Percentiles rank a stretch among this genome's conserved stretches.
Evolutionary conservation across 2,888 invertebrate species (phyloP).

Genomic region (Epinotia ramella): DNA sequence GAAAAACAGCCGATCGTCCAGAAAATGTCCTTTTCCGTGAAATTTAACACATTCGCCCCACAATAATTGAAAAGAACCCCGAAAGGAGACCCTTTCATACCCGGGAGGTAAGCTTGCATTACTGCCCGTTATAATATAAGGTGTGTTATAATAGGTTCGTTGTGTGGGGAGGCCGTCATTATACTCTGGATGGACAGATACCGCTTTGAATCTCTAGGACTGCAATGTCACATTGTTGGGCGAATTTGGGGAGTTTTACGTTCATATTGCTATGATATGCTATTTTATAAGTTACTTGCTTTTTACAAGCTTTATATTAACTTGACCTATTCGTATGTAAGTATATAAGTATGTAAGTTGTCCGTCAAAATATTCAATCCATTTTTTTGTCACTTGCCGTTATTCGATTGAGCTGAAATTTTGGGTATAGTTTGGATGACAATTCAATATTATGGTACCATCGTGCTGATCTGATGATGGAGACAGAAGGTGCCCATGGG

Average conservation of each 20-base stretch:
- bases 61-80: conserved; percentile 66
- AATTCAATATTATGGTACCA: no score
- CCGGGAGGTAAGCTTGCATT: conserved; percentile 21
- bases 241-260: neutral
- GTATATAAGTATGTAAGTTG: no score
- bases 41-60: conserved; percentile 77
- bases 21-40: conserved; percentile 66
- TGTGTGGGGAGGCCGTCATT: conserved; percentile 66
- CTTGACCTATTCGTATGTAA: no score
- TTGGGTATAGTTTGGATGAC: no score
- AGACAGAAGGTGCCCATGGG: no score
- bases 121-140: conserved; percentile 21
- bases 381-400: no score
- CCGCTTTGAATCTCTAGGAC: conserved; percentile 48
- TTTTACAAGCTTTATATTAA: no score
- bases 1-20: conserved; percentile 31
- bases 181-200: conserved; percentile 59
- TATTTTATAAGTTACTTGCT: neutral
- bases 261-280: neutral
- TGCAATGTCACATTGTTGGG: conserved; percentile 29
- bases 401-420: no score
- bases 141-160: conserved; percentile 27
- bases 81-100: conserved; percentile 71
- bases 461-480: no score
- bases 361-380: no score